Conservation (phyloP, 2,888 invertebrate genomes). For the Sussaba pulchella region DNA sequence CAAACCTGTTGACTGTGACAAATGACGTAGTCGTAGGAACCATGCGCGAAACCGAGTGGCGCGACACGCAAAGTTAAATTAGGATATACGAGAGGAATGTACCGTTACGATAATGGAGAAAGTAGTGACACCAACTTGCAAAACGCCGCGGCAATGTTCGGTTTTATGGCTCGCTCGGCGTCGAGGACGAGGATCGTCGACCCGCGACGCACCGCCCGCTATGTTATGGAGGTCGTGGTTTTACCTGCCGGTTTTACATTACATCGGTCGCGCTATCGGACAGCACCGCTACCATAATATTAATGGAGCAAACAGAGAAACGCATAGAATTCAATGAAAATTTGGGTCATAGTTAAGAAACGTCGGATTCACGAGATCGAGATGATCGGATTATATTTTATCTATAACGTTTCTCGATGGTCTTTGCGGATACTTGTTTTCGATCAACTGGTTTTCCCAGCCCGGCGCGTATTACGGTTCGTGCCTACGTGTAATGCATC, state of each 20-base stretch:
- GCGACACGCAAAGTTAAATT: conserved; percentile 75
- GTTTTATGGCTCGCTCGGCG: conserved; percentile 22
- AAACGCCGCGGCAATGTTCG: conserved; percentile 41
- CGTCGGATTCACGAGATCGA: background rate
- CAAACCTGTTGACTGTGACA: background rate
- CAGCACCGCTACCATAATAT: background rate
- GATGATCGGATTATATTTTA: conserved; percentile 39
- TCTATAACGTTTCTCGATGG: background rate
- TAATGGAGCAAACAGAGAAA: background rate
- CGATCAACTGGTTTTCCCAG: background rate
- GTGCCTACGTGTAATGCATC: background rate
- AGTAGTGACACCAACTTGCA: conserved; percentile 74
- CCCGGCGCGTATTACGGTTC: background rate
- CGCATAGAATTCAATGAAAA: conserved; percentile 34
- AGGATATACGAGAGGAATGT: conserved; percentile 73
- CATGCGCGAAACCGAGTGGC: conserved; percentile 49
- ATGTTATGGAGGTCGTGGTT: conserved; percentile 52
- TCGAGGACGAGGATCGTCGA: conserved; percentile 57
- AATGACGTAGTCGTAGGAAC: conserved; percentile 57
- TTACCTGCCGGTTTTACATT: conserved; percentile 23
- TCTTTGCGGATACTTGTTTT: background rate
- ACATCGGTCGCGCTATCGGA: background rate
- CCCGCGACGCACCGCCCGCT: conserved; percentile 49
- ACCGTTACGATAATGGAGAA: conserved; percentile 81
- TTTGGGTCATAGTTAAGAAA: conserved; percentile 54